Evolutionary conservation across 1,140 invertebrate genomes (phyloP), one percentile per base, ranked within the genome.

Genomic region (Trichonephila clavata): DNA sequence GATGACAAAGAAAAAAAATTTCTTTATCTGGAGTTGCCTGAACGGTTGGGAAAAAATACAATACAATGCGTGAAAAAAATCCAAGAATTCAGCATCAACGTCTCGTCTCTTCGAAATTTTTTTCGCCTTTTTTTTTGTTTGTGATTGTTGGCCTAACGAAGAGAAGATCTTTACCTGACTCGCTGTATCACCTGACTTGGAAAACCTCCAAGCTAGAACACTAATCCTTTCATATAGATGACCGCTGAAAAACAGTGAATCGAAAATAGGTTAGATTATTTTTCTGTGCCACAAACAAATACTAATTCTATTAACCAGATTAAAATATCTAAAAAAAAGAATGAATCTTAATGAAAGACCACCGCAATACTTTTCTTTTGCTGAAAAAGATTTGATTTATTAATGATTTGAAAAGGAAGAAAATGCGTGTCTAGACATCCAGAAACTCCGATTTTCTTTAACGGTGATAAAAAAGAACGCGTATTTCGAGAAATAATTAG

Each of bases 211-310:
- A 60, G 27, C 27, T 14, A 24, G 57, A 27, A 50, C 59, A 43
- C 83, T 91, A 91, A 84, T 91, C 80, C 90, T 91, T 84, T 50
- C 60, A 65, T 84, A 91, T 18, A 90, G 63, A 65, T 63, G 50
- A 24, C 21, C 32, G 8, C n/a, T 61, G 50, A 65, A 80, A 84
- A 91, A 90, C 10, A 68, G 32, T 1, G 87, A 89, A 89, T 89
- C 63, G 88, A 80, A 90, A 90, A 90, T 57, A 65, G 65, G 68
- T 90, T 90, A 60, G 59, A 24, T 90, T 80, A 50, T 60, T 59
- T 39, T 77, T 90, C 57, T 80, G 7, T 16, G 20, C 27, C 71
- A 16, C 71, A 77, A 77, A 77, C 68, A 77, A 77, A 24, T 77
- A 39, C 27, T 32, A 27, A 77, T 77, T 77, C 71, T 77, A 18